phyloP scores from a whole-genome alignment of 2,888 invertebrate genomes.

The Cacoxenus indagator region DNA sequence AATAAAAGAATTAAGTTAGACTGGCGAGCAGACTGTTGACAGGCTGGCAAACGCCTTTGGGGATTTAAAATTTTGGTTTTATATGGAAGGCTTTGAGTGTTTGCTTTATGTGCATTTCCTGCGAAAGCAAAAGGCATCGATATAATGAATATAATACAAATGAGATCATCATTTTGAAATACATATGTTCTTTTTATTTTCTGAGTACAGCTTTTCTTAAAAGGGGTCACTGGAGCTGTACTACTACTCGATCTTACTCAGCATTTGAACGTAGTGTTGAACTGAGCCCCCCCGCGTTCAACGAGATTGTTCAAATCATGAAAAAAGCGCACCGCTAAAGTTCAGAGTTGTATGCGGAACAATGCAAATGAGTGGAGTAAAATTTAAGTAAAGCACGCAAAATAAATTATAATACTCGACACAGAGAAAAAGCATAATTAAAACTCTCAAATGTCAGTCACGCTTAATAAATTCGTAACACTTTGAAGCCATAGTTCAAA shows the following conservation, averaged over 20 bases:
- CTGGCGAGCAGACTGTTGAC: not conserved
- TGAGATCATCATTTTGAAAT: constrained; percentile 13
- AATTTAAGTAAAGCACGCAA: constrained; percentile 5
- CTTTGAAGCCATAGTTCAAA: not conserved
- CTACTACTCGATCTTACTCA: not conserved
- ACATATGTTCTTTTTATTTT: not conserved
- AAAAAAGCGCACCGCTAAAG: not conserved
- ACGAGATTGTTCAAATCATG: not conserved
- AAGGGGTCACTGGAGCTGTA: not conserved
- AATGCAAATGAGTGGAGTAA: constrained; percentile 19
- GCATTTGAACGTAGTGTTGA: not conserved
- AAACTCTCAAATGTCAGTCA: constrained; percentile 55
- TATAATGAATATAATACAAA: constrained; percentile 5
- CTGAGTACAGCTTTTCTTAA: not conserved
- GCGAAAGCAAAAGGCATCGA: constrained; percentile 16
- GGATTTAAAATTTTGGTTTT: not conserved
- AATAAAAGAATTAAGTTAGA: not conserved
- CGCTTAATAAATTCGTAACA: constrained; percentile 55
- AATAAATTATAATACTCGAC: not conserved
- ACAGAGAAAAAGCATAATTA: constrained; percentile 2
- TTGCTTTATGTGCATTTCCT: constrained; percentile 8
- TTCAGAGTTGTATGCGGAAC: constrained; percentile 18
- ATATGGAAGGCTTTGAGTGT: not conserved
- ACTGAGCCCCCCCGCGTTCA: not conserved
- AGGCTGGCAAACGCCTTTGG: not conserved